Percentiles rank a stretch among this genome's conserved stretches.
phyloP scores from a whole-genome alignment of 2,113 vertebrate species.

The Siphamia tubifer region DNA sequence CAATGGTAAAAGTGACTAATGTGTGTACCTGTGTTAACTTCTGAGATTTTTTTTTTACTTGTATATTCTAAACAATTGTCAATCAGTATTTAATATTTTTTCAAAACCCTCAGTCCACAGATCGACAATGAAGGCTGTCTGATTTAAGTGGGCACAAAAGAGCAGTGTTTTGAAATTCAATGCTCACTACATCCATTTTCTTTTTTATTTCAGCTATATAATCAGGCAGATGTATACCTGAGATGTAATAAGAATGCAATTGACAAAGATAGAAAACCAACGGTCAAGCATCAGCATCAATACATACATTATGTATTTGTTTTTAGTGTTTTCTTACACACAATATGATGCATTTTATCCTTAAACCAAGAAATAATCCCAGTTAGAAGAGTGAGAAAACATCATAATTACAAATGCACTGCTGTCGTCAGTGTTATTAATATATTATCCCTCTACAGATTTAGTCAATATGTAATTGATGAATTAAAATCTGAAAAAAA shows the following conservation, averaged over 20 bases:
- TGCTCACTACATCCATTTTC: not conserved
- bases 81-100: no score
- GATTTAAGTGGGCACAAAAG: not conserved
- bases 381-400: not conserved
- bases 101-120: not conserved
- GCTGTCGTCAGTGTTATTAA: not conserved
- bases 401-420: not conserved
- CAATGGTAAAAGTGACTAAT: no score
- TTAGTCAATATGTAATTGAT: not conserved
- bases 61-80: not conserved
- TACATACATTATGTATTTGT: not conserved
- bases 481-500: not conserved
- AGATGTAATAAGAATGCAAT: not conserved
- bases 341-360: not conserved
- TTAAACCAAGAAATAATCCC: not conserved
- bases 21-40: no score
- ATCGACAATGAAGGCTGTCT: not conserved
- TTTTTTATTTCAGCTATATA: conserved; percentile 12
- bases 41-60: no score
- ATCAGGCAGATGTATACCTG: not conserved
- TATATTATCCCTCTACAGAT: not conserved
- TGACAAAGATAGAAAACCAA: not conserved
- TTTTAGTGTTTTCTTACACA: not conserved
- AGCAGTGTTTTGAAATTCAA: not conserved
- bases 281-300: not conserved